Base-by-base conservation (phyloP, 2,797 vertebrate genomes). In the Peromyscus eremicus region DNA sequence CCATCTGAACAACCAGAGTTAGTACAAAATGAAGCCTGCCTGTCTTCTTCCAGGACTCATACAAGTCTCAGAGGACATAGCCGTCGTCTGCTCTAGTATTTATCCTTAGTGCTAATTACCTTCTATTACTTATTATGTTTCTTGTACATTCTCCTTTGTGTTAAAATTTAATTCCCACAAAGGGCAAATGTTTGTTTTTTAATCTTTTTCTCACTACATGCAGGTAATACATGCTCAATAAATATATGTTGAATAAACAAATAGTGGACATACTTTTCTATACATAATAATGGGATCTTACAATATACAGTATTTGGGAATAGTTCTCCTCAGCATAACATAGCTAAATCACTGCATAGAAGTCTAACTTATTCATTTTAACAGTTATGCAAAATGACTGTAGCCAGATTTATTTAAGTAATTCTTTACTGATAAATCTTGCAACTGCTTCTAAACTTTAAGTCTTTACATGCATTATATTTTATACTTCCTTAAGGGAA, bases 171-270 rank as follows among this genome's bases (percentile, higher is more conserved):
- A 94, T 64, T 10, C 57, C 43, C 34, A 94, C 55, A 82, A 60
- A 92, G 49, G 5, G 17, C 66, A 96, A 11, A 43, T 17, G 19
- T 60, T 83, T 64, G 46, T 68, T 46, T 83, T 71, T 73, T 27
- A 87, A 60, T 55, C 49, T 62, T 17, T 80, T 89, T 1, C 73
- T 92, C 40, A 68, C 46, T 86, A 21, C 10, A 21, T 92, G 12
- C 82, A 85, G 16, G 34, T 25, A 91, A 23, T 55, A 91, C 23
- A 70, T 2, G 68, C 21, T 93, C 16, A 62, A 66, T 90, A 97
- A 94, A 83, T 79, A 90, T 34, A 73, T 25, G 19, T 32, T 87
- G 13, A 95, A n/a, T 29, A 93, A 96, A 92, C 71, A 5, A 94
- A 71, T 91, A 46, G 32, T 52, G 29, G 43, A 60, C 17, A 60